Evolutionary conservation across 2,888 invertebrate genomes (phyloP).

Genomic region (Plemyria rubiginata): DNA sequence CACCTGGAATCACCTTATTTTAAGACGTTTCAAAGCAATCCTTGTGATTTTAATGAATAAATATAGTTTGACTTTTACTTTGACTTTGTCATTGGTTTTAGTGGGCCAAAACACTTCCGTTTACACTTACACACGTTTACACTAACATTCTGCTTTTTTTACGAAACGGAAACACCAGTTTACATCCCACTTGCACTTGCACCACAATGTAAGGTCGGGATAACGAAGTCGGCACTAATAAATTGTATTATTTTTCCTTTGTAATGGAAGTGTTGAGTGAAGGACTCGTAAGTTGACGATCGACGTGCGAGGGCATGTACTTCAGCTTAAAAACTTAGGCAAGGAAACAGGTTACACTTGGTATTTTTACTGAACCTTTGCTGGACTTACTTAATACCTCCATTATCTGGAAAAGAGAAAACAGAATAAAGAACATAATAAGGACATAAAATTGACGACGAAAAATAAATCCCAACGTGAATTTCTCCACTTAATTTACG

Average conservation of each 20-base stretch:
- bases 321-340: neutral
- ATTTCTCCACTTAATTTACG: conserved; percentile 22
- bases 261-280: conserved; percentile 45
- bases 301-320: conserved; percentile 21
- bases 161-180: neutral
- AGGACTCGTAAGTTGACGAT: conserved; percentile 31
- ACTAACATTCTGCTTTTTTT: neutral
- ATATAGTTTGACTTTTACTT: too few relatives aligned
- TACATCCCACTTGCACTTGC: conserved; percentile 30
- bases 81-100: too few relatives aligned
- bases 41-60: too few relatives aligned
- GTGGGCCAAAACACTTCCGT: neutral
- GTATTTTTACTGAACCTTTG: neutral
- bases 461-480: conserved; percentile 32
- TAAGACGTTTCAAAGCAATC: too few relatives aligned
- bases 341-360: neutral
- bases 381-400: conserved; percentile 19
- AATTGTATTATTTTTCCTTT: conserved; percentile 56
- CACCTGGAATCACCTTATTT: too few relatives aligned
- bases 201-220: conserved; percentile 34
- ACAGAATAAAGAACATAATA: too few relatives aligned
- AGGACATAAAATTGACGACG: conserved; percentile 23
- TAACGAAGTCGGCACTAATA: conserved; percentile 51
- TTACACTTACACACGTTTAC: neutral
- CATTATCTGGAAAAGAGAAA: conserved; percentile 28